Evolutionary conservation across 2,888 invertebrate species (phyloP), one percentile per base, ranked within the genome.

Genomic region (Sinodicranocentrus sp.): DNA sequence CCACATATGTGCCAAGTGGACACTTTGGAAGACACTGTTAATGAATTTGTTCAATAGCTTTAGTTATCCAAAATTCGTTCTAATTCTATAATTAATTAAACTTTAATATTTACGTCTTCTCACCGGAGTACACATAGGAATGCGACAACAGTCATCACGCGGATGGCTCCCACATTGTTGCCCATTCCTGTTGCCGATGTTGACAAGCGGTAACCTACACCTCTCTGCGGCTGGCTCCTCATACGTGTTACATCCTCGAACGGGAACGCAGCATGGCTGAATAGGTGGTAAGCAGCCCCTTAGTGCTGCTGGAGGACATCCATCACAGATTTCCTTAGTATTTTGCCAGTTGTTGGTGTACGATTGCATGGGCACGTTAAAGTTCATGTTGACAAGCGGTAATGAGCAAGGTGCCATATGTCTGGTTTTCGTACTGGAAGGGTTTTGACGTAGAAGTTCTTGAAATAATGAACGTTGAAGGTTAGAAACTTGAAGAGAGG

Each of bases 1-100:
- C 61, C 0, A 85, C 82, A 19, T 28, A 80, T 13, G 63, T 72
- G 19, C 84, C 84, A 28, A 73, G 59, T 0, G 83, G 83, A 23
- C 83, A 83, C 19, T 39, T 76, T 6, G 71, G 76, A 0, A 78
- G 23, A 19, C 65, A 8, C 65, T 65, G 21, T 10, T 8, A 61
- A 61, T 61, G 25, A n/a, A n/a, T n/a, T n/a, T n/a, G n/a, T n/a
- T n/a, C n/a, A n/a, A n/a, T n/a, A n/a, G n/a, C n/a, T n/a, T n/a
- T n/a, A n/a, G n/a, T n/a, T n/a, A n/a, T n/a, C n/a, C n/a, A n/a
- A n/a, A n/a, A n/a, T n/a, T n/a, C n/a, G n/a, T n/a, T n/a, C n/a
- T n/a, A n/a, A n/a, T n/a, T n/a, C n/a, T n/a, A n/a, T n/a, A n/a
- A n/a, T n/a, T n/a, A n/a, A n/a, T n/a, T n/a, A n/a, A n/a, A n/a